These are phyloP conservation scores for Pteronura brasiliensis DNA, from an alignment of 2,113 vertebrate genomes.

Conservation along the genomic window DNA sequence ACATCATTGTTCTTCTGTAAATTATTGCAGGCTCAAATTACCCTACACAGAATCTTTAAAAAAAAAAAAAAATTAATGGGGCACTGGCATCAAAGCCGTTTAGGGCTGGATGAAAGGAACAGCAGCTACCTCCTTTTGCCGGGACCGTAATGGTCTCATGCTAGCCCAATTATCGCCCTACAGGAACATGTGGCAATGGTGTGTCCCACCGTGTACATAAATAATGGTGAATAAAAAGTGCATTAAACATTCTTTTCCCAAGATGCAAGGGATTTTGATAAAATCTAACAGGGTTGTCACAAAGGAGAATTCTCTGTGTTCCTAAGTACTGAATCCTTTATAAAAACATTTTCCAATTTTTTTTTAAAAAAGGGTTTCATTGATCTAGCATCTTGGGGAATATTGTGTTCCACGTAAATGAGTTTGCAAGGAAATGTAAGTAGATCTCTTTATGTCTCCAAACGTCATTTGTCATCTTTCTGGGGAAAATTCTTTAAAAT, in stretches of 20 bases:
- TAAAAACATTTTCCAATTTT: neutral
- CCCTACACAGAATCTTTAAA: neutral
- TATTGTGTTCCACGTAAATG: neutral
- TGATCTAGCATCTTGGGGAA: neutral
- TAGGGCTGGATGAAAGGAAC: neutral
- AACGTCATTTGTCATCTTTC: constrained; percentile 21
- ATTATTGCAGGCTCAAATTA: constrained; percentile 44
- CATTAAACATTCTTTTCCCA: neutral
- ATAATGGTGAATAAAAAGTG: neutral
- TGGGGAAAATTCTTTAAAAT: neutral
- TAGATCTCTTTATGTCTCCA: neutral
- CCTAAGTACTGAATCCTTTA: constrained; percentile 13
- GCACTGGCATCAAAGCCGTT: neutral
- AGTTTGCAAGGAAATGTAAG: neutral
- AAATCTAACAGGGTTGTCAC: neutral
- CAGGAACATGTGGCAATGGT: rapidly evolving
- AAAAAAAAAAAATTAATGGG: neutral
- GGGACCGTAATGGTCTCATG: rapidly evolving
- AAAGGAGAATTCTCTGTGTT: neutral
- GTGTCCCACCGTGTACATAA: neutral
- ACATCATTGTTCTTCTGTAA: constrained; percentile 56
- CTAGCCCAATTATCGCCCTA: neutral
- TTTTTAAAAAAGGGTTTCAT: neutral
- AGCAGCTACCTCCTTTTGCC: neutral
- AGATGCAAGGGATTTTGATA: neutral